Base-by-base conservation (phyloP, 2,888 invertebrate species). In the Hybos culiciformis region DNA sequence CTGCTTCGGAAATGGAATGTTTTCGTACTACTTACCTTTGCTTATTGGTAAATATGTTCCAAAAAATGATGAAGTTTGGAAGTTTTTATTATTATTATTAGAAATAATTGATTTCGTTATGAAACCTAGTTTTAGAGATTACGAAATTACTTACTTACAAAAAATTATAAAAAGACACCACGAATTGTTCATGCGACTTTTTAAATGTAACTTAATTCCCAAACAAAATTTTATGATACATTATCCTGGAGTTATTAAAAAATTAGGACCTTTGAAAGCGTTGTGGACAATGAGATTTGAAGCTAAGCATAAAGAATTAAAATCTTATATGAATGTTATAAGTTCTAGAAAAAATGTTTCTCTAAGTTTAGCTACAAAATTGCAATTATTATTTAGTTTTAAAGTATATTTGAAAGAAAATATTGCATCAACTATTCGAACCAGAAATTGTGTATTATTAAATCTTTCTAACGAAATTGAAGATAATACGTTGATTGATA, bases 201-300 rank as follows among this genome's bases (percentile, higher is more conserved):
- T 46, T 39, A 26, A 45, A 26, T 17, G 21, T 11, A 14, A 8
- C 31, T 26, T 48, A 21, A 37, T 5, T 18, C 48, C 48, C 2
- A 48, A 48, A 38, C 46, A 46, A 20, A 42, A 48, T 46, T 44
- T 50, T 26, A 39, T 48, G 17, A 17, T 45, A 3, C 50, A 48
- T 39, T 50, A 50, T 37, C 39, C 42, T 7, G 37, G 12, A 24
- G 32, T 38, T 15, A 43, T 48, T 31, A 38, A 41, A 37, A 45
- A 45, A 40, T 34, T 46, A 33, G 47, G 48, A 21, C 47, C 48
- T 21, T 31, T 47, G 26, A 47, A 44, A 37, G 24, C 23, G 36
- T 41, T 47, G 26, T 44, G 46, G 43, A 43, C 46, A 29, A 44
- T 48, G 41, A 24, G 47, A 33, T 47, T 44, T 43, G 50, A 49